Conservation (phyloP, 2,888 invertebrate species). For the Pseudococcus longispinus region DNA sequence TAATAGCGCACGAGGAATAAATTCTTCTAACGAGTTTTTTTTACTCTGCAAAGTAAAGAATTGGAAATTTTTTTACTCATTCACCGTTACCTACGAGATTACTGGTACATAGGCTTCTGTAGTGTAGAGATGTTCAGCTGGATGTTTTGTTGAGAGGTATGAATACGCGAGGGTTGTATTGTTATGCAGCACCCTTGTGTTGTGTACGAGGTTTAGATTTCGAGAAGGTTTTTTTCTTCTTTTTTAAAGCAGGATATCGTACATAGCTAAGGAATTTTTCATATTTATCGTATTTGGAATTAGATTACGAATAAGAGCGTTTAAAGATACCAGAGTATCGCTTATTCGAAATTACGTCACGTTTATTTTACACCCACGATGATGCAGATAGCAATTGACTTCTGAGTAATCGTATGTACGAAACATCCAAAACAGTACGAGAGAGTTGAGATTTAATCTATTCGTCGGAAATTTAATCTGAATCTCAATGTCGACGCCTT, state of each 20-base stretch:
- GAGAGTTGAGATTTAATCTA: not conserved
- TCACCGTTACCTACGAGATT: not conserved
- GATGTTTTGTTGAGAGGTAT: not conserved
- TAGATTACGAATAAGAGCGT: not conserved
- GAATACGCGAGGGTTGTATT: not conserved
- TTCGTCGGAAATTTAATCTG: not conserved
- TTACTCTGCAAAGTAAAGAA: not conserved
- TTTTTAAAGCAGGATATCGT: not conserved
- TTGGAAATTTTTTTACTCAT: not conserved
- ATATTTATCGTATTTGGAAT: not conserved
- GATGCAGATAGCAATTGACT: not conserved
- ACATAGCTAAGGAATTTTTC: not conserved
- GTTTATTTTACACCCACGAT: not conserved
- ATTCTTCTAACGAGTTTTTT: slow-evolving; percentile 8
- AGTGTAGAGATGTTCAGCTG: not conserved
- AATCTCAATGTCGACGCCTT: not conserved
- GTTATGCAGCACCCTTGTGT: not conserved
- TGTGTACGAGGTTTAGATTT: not conserved
- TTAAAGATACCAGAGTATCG: not conserved
- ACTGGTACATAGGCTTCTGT: not conserved
- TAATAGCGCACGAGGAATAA: slow-evolving; percentile 1
- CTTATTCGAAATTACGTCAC: not conserved
- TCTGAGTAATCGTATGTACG: not conserved
- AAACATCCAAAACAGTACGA: not conserved
- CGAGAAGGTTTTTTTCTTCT: not conserved